Evolutionary conservation across 1,140 invertebrate genomes (phyloP).

Genomic region (Cryptotermes secundus): DNA sequence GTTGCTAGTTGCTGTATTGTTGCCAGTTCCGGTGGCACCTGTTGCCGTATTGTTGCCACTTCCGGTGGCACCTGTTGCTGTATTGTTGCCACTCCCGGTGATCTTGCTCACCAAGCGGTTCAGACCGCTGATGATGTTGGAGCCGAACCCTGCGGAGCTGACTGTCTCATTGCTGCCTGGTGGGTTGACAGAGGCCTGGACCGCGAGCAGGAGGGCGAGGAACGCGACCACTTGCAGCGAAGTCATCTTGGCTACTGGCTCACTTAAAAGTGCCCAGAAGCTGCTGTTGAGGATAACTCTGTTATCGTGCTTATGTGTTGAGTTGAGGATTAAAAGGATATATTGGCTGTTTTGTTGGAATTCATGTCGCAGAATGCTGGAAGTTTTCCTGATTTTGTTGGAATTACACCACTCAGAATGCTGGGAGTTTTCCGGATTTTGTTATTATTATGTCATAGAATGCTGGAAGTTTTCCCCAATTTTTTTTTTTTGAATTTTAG

Average conservation of each 20-base stretch:
- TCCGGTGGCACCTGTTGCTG: background rate
- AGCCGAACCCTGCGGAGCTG: background rate
- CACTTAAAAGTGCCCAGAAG: background rate
- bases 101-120: conserved; percentile 5
- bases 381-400: too few species aligned
- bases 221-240: background rate
- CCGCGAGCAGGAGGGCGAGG: background rate
- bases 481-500: too few species aligned
- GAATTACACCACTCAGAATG: too few species aligned
- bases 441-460: too few species aligned
- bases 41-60: background rate
- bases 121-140: background rate
- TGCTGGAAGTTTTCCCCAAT: too few species aligned
- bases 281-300: background rate
- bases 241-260: background rate
- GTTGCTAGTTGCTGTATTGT: background rate
- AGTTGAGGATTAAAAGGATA: background rate
- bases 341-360: background rate
- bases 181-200: background rate
- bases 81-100: background rate
- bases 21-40: background rate
- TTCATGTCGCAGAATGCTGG: too few species aligned
- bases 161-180: background rate
- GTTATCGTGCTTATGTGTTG: background rate
- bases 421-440: too few species aligned